phyloP scores from a whole-genome alignment of 2,888 invertebrate genomes.

The Netelia virgata region DNA sequence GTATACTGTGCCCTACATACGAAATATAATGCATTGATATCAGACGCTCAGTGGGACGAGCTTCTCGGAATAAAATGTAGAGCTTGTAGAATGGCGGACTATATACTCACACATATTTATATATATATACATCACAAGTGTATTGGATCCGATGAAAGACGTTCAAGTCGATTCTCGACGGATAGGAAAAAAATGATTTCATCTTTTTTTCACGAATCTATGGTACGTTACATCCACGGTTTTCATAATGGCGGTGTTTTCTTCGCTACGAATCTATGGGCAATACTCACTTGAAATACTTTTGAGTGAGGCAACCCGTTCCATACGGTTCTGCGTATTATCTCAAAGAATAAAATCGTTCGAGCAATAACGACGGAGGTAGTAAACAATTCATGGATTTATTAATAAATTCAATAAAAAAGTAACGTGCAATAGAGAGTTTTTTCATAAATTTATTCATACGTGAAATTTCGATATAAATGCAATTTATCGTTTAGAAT shows the following conservation, averaged over 20 bases:
- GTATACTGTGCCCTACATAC: conserved; percentile 36
- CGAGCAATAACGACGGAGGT: neutral
- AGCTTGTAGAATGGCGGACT: conserved; percentile 24
- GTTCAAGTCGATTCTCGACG: conserved; percentile 32
- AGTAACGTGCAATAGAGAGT: too few relatives aligned
- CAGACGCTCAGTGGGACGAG: neutral
- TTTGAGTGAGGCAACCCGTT: conserved; percentile 3
- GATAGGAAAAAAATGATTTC: neutral
- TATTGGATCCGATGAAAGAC: conserved; percentile 23
- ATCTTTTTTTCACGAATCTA: conserved; percentile 11
- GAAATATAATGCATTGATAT: conserved; percentile 45
- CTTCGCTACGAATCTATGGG: conserved; percentile 1
- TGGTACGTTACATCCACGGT: neutral
- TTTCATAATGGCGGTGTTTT: neutral
- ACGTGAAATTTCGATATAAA: too few relatives aligned
- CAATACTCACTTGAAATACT: conserved; percentile 38
- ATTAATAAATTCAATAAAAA: too few relatives aligned
- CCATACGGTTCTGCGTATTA: neutral
- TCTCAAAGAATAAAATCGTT: conserved; percentile 8
- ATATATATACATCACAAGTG: neutral
- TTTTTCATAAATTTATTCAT: too few relatives aligned
- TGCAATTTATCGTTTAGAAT: too few relatives aligned
- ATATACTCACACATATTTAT: neutral
- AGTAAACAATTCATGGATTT: too few relatives aligned
- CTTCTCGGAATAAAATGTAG: conserved; percentile 39